A percentile compares a stretch with the other conserved stretches of the same genome.
phyloP scores from a whole-genome alignment of 2,888 invertebrate genomes.

The Drosophila barbarae region DNA sequence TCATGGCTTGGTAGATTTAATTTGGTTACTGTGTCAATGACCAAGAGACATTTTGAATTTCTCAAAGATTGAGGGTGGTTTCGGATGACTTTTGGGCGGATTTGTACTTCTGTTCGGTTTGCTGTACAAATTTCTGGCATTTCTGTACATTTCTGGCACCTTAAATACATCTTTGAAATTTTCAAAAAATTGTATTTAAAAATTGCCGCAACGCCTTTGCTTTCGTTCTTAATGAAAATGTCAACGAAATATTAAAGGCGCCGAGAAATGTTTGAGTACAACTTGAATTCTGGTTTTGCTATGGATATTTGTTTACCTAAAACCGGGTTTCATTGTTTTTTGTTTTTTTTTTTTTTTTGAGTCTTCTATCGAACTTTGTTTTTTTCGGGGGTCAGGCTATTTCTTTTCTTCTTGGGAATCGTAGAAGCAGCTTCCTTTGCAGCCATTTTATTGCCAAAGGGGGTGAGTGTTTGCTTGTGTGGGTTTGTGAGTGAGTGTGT shows the following conservation, averaged over 20 bases:
- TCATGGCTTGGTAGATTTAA: slow-evolving; percentile 7
- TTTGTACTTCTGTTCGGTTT: slow-evolving; percentile 21
- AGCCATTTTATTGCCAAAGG: slow-evolving; percentile 71
- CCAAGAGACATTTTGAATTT: slow-evolving; percentile 25
- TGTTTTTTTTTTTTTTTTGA: slow-evolving; percentile 10
- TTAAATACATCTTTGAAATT: slow-evolving; percentile 65
- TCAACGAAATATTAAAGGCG: slow-evolving; percentile 67
- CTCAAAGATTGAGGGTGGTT: slow-evolving; percentile 13
- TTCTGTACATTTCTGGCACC: slow-evolving; percentile 59
- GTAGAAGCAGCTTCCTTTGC: slow-evolving; percentile 75
- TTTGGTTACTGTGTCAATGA: slow-evolving; percentile 21
- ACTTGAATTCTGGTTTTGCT: slow-evolving; percentile 17
- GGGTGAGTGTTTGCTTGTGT: slow-evolving; percentile 51
- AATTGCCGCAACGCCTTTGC: slow-evolving; percentile 64
- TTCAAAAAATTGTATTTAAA: slow-evolving; percentile 54
- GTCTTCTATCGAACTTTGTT: slow-evolving; percentile 29
- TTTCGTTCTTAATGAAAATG: slow-evolving; percentile 53
- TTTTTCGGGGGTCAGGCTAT: slow-evolving; percentile 62
- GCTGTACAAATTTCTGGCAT: slow-evolving; percentile 50
- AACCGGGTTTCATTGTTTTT: slow-evolving; percentile 14
- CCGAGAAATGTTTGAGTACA: slow-evolving; percentile 52
- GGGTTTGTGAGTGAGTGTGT: slow-evolving; percentile 33
- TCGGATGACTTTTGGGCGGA: slow-evolving; percentile 12
- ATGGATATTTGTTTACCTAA: slow-evolving; percentile 17
- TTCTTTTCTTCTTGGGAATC: slow-evolving; percentile 76